phyloP scores from a whole-genome alignment of 1,140 invertebrate genomes.

The Neodiprion virginianus region DNA sequence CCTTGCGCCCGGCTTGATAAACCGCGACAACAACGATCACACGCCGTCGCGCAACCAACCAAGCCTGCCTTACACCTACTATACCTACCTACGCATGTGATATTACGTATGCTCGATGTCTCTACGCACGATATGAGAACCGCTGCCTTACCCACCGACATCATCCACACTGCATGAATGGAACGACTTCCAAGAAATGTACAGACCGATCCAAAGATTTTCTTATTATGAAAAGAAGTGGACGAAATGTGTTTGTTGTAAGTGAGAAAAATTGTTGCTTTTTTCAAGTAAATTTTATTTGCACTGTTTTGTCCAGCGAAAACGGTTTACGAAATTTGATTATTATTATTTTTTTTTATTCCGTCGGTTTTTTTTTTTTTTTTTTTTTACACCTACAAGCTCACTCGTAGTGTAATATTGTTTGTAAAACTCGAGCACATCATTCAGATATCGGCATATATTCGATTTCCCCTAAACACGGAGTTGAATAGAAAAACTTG shows the following conservation, averaged over 20 bases:
- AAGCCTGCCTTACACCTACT: not conserved
- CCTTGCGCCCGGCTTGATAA: constrained; percentile 25
- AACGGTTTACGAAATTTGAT: not conserved
- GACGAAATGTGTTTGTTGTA: too few species aligned
- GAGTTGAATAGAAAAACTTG: not conserved
- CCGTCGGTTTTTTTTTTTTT: not conserved
- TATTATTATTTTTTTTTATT: not conserved
- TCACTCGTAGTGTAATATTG: not conserved
- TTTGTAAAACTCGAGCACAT: too few species aligned
- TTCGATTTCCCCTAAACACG: not conserved
- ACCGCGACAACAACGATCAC: constrained; percentile 1
- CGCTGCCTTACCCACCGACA: constrained; percentile 26
- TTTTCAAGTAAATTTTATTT: constrained; percentile 14
- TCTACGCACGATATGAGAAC: constrained; percentile 26
- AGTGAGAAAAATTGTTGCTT: not conserved
- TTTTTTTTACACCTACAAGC: not conserved
- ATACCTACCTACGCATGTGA: too few species aligned
- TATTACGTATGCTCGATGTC: constrained; percentile 15
- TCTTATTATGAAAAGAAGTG: constrained; percentile 5
- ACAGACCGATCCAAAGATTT: constrained; percentile 30
- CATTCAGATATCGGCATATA: not conserved
- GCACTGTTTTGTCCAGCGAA: not conserved
- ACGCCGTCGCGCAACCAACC: constrained; percentile 25
- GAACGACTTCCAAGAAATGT: constrained; percentile 35
- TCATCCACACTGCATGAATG: constrained; percentile 35